Evolutionary conservation across 2,113 vertebrate species (phyloP).

Genomic region (Alethe castanea): DNA sequence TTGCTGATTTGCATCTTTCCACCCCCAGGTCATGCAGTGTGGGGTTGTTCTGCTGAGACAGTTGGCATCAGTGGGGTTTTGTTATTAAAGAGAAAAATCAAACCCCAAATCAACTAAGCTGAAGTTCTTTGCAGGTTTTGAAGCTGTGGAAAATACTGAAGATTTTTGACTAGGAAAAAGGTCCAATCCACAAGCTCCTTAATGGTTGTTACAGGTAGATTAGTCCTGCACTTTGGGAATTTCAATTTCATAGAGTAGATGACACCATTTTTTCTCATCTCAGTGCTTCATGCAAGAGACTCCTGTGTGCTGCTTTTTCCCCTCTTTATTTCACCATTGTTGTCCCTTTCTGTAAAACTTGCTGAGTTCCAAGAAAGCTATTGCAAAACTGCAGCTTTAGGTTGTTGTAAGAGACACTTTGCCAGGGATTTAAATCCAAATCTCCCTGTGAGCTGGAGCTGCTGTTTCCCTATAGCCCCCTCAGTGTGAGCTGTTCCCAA

Average conservation of each 20-base stretch:
- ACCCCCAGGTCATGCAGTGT: slow-evolving; percentile 13
- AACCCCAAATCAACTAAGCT: background rate
- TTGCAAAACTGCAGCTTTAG: background rate
- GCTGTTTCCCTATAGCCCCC: background rate
- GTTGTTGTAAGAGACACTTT: background rate
- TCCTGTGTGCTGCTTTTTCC: background rate
- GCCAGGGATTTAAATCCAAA: background rate
- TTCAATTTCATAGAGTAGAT: background rate
- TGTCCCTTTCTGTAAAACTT: background rate
- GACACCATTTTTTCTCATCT: background rate
- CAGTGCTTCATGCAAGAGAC: background rate
- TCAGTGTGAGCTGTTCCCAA: background rate
- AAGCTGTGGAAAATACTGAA: background rate
- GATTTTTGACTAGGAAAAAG: background rate
- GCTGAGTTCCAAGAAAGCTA: background rate
- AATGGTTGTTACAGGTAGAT: background rate
- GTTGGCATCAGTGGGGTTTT: background rate
- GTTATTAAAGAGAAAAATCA: background rate
- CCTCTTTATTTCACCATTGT: background rate
- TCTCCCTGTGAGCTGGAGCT: background rate
- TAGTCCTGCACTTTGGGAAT: background rate
- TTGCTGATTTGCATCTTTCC: slow-evolving; percentile 56
- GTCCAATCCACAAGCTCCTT: background rate
- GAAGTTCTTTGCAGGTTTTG: background rate
- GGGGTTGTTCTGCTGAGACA: slow-evolving; percentile 5